A percentile compares a stretch with the other conserved stretches of the same genome.
Conservation (phyloP, 2,888 invertebrate species). For the Esperia sulphurella region DNA sequence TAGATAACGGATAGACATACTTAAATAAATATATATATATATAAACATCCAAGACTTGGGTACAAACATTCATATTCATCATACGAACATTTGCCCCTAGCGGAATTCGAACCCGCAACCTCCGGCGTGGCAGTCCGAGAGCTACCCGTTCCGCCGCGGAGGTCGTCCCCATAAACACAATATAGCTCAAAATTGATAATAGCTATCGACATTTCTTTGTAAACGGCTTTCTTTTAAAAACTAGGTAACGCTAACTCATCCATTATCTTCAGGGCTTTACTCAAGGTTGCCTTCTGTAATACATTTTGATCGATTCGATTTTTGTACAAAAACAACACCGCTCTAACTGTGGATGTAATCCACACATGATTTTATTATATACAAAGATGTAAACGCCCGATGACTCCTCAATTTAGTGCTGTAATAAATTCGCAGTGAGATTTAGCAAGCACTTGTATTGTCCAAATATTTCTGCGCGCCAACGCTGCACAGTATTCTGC, state of each 20-base stretch:
- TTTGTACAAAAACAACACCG: slow-evolving; percentile 4
- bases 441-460: slow-evolving; percentile 54
- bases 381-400: slow-evolving; percentile 9
- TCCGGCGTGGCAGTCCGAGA: no score
- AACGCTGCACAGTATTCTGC: slow-evolving; percentile 38
- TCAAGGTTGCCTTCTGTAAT: neutral
- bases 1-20: no score
- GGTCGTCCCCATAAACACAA: no score
- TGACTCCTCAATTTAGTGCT: slow-evolving; percentile 43
- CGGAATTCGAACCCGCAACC: no score
- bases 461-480: slow-evolving; percentile 60
- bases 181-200: neutral
- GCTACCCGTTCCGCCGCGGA: no score
- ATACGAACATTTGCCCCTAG: no score
- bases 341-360: slow-evolving; percentile 1
- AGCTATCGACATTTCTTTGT: neutral
- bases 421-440: slow-evolving; percentile 56
- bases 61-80: no score
- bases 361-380: slow-evolving; percentile 8
- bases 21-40: no score
- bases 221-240: neutral
- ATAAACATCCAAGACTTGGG: no score
- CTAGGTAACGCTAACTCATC: neutral
- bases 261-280: neutral
- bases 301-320: slow-evolving; percentile 1